Conservation (phyloP, 2,888 invertebrate genomes). For the Pachymerium ferrugineum region DNA sequence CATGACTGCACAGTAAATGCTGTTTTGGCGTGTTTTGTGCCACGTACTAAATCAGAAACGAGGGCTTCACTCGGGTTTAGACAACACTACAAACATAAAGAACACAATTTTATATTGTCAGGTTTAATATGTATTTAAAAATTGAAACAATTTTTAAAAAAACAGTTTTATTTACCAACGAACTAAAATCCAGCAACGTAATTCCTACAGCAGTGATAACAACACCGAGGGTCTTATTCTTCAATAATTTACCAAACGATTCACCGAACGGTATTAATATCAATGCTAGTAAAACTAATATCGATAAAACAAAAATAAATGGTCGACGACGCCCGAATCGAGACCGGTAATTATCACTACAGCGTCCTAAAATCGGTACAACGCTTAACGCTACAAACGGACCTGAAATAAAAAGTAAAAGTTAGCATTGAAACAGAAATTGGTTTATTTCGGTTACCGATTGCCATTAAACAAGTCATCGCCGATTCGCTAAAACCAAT, state of each 20-base stretch:
- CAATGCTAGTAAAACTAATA: conserved; percentile 46
- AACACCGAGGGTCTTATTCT: conserved; percentile 34
- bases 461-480: conserved; percentile 50
- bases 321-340: conserved; percentile 49
- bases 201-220: conserved; percentile 40
- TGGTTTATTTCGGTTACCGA: conserved; percentile 42
- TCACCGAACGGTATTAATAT: conserved; percentile 46
- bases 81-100: conserved; percentile 41
- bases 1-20: conserved; percentile 44
- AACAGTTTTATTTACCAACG: conserved; percentile 32
- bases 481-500: conserved; percentile 48
- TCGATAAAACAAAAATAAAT: conserved; percentile 48
- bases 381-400: conserved; percentile 48
- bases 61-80: conserved; percentile 44
- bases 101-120: background rate
- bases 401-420: conserved; percentile 34
- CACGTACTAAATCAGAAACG: conserved; percentile 41
- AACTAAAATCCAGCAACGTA: conserved; percentile 41
- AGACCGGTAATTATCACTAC: conserved; percentile 48
- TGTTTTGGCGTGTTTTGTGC: conserved; percentile 38
- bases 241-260: conserved; percentile 38
- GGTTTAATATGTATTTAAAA: background rate
- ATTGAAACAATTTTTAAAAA: background rate
- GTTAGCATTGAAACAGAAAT: background rate
- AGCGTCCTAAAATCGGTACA: conserved; percentile 49